Evolutionary conservation across 2,797 vertebrate genomes (phyloP), one percentile per base, ranked within the genome.

Genomic region (Vireo griseus): DNA sequence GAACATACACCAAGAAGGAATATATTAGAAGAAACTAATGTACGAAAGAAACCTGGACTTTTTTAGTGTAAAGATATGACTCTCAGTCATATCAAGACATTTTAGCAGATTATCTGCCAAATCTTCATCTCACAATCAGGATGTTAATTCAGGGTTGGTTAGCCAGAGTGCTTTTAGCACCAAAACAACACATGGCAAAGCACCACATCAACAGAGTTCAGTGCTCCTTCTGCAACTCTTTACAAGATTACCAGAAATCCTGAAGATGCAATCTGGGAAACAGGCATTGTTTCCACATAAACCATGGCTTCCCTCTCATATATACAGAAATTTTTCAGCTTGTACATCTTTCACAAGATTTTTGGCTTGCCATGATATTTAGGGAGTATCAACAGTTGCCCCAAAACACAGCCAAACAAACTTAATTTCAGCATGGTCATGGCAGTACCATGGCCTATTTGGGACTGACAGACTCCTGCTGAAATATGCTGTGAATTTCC

Each of bases 171-270:
- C 13, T 68, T 76, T 68, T 29, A 61, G 47, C 19, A 59, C 24
- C 33, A 39, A 45, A 68, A 33, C 35, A 52, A 45, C 13, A 35
- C 16, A 17, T 11, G 13, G 33, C 13, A 67, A 40, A 52, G 52
- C 39, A 50, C 6, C 14, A 31, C 15, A 40, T 19, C 26, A 29
- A 20, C 10, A 1, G 8, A 90, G 25, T 44, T 76, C 14, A 25
- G 0, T 5, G 2, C 10, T 76, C 12, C 16, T 67, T 13, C n/a
- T 65, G 45, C 3, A 1, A 26, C 20, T 11, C 40, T 57, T 1
- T 5, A 4, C 37, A 63, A 69, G 47, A 47, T 24, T 51, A 33
- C 17, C 8, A 71, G 50, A 74, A 86, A 80, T 74, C 16, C 26
- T 50, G 28, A 67, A 74, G 67, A 76, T 29, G 3, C 72, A 59